Evolutionary conservation across 2,888 invertebrate genomes (phyloP).

Genomic region (Fragum whitleyi): DNA sequence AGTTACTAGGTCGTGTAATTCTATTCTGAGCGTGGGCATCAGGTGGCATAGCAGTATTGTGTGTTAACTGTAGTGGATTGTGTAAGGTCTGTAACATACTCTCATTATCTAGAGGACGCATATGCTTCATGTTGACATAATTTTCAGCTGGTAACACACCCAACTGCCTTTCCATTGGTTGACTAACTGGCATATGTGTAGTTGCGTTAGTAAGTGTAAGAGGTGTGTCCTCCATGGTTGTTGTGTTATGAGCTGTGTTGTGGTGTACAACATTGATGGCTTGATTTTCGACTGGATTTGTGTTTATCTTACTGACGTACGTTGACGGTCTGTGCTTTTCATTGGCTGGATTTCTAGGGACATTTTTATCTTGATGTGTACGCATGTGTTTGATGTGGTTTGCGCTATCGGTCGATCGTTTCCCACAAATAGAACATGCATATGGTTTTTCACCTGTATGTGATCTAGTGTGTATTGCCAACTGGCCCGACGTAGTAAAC

Average conservation of each 20-base stretch:
- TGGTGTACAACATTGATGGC: neutral
- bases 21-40: conserved; percentile 11
- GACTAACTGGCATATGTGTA: neutral
- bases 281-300: neutral
- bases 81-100: conserved; percentile 8
- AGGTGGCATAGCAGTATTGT: conserved; percentile 1
- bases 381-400: conserved; percentile 34
- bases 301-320: neutral
- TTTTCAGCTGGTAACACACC: conserved; percentile 1
- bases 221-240: neutral
- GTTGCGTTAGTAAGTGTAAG: neutral
- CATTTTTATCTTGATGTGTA: conserved; percentile 13
- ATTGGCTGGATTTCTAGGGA: neutral
- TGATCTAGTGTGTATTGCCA: conserved; percentile 13
- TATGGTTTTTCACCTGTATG: conserved; percentile 33
- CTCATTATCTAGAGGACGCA: conserved; percentile 18
- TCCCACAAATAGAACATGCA: conserved; percentile 23
- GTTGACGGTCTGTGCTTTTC: conserved; percentile 7
- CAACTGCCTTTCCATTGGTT: neutral
- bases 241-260: neutral
- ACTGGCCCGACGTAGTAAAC: conserved; percentile 7
- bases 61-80: conserved; percentile 11
- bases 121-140: conserved; percentile 14
- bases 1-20: neutral
- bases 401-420: conserved; percentile 20